Evolutionary conservation across 2,888 invertebrate species (phyloP).

Genomic region (Nemotelus nigrinus): DNA sequence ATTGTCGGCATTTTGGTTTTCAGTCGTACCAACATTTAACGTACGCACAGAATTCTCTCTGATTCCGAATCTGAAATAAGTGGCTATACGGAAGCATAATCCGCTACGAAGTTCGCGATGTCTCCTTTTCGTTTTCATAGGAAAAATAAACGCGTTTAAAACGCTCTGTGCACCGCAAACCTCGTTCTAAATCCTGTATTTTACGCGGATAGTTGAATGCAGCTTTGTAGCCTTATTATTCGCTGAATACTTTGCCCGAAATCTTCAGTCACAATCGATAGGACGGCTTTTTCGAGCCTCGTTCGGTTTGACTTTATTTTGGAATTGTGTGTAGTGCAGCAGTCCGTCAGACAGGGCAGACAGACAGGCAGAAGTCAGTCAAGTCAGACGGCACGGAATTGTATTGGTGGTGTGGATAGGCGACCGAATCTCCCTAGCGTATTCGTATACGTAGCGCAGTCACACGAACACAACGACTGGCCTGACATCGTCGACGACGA

Average conservation of each 20-base stretch:
- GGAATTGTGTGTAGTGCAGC: slow-evolving; percentile 8
- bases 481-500: slow-evolving; percentile 6
- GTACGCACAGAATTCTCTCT: neutral
- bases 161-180: neutral
- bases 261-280: neutral
- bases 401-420: too few relatives aligned
- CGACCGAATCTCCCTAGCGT: neutral
- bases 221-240: neutral
- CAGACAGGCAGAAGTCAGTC: neutral
- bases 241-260: slow-evolving; percentile 9
- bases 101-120: slow-evolving; percentile 18
- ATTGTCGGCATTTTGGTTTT: neutral
- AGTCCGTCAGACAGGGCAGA: too few relatives aligned
- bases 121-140: neutral
- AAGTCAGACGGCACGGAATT: neutral
- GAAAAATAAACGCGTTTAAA: neutral
- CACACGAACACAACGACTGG: slow-evolving; percentile 20
- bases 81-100: slow-evolving; percentile 2
- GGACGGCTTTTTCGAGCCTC: neutral
- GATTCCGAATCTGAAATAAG: neutral
- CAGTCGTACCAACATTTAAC: neutral
- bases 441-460: slow-evolving; percentile 13
- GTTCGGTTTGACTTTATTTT: slow-evolving; percentile 19
- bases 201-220: neutral
- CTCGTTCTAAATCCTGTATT: neutral